Evolutionary conservation across 1,140 invertebrate genomes (phyloP).

Genomic region (Phymorhynchus buccinoides): DNA sequence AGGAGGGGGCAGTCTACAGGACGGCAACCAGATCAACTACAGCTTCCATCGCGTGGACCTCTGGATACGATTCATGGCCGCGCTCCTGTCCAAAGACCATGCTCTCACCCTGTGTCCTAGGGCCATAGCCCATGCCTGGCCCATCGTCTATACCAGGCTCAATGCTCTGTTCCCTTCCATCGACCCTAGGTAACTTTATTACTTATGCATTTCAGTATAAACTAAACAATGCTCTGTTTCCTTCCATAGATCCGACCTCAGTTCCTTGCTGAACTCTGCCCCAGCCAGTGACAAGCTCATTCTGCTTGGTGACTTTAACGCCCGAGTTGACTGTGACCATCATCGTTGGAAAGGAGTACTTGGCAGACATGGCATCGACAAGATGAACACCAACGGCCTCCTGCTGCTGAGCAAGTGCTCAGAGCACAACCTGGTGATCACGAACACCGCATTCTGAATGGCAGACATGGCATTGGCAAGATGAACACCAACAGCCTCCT

Average conservation of each 20-base stretch:
- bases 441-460: constrained; percentile 47
- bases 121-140: constrained; percentile 92
- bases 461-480: constrained; percentile 43
- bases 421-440: constrained; percentile 47
- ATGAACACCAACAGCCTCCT: constrained; percentile 49
- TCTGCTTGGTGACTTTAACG: no score
- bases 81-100: constrained; percentile 80
- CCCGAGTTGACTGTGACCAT: constrained; percentile 31
- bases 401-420: constrained; percentile 44
- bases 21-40: constrained; percentile 58
- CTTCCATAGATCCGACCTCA: no score
- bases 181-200: constrained; percentile 89
- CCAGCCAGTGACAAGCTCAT: no score
- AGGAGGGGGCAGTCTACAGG: constrained; percentile 60
- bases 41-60: constrained; percentile 73
- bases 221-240: no score
- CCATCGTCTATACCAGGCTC: constrained; percentile 91
- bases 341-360: constrained; percentile 39
- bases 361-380: constrained; percentile 46
- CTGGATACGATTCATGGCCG: constrained; percentile 90
- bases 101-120: constrained; percentile 85
- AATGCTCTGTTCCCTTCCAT: constrained; percentile 92
- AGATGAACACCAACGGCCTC: constrained; percentile 48
- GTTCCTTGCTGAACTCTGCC: no score
- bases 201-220: no score